A percentile compares a stretch with the other conserved stretches of the same genome.
Evolutionary conservation across 53 echinoderm and acorn worm species (phyloP).

Genomic region (Holothuria scabra): DNA sequence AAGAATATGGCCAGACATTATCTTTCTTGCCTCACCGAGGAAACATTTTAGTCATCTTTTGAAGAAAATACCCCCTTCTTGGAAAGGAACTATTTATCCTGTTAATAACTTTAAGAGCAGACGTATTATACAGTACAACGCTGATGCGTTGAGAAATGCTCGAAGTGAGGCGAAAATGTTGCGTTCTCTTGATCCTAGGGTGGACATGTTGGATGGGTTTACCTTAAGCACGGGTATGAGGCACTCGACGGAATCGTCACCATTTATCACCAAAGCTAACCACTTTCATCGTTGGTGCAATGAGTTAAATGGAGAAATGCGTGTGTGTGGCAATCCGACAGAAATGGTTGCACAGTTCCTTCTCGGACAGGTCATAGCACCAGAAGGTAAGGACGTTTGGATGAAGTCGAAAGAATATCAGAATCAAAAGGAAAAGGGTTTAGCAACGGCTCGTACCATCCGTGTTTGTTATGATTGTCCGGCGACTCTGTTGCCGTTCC

Average conservation of each 20-base stretch:
- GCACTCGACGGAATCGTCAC: not conserved
- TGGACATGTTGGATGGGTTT: slow-evolving; percentile 9
- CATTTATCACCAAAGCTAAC: too few relatives aligned
- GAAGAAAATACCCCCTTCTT: not conserved
- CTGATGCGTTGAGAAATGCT: not conserved
- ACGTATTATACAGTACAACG: not conserved
- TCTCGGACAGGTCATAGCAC: too few relatives aligned
- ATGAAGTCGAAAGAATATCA: too few relatives aligned
- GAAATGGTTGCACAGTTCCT: too few relatives aligned
- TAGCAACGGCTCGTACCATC: too few relatives aligned
- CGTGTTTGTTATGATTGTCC: too few relatives aligned
- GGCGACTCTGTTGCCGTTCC: too few relatives aligned
- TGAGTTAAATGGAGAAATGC: too few relatives aligned
- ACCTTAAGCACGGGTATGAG: not conserved
- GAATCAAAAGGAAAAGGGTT: too few relatives aligned
- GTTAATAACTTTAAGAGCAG: not conserved
- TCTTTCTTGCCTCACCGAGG: not conserved
- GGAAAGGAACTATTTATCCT: slow-evolving; percentile 14
- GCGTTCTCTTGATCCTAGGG: not conserved
- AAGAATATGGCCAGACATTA: not conserved
- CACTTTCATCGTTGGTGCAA: too few relatives aligned
- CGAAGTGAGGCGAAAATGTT: not conserved
- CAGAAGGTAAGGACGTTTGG: too few relatives aligned
- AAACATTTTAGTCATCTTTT: not conserved
- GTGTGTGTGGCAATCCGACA: too few relatives aligned